Conservation (phyloP, 2,113 vertebrate species). For the Heloderma charlesbogerti region DNA sequence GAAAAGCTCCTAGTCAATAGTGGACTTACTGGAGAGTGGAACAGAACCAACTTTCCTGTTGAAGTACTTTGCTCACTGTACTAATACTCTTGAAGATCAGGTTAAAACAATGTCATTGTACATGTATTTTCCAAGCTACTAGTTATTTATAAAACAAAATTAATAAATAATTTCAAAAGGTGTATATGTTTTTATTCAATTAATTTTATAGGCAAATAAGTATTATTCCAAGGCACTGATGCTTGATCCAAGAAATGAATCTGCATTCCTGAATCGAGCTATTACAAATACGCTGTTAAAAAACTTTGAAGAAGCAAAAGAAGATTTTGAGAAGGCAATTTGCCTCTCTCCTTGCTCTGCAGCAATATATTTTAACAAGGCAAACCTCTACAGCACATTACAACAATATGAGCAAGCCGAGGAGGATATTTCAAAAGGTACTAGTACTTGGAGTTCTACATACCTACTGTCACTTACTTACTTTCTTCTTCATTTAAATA, state of each 20-base stretch:
- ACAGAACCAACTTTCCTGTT: not conserved
- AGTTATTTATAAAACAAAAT: conserved; percentile 11
- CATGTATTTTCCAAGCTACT: not conserved
- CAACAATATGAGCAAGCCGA: conserved; percentile 78
- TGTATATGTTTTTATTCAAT: conserved; percentile 27
- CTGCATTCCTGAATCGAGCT: conserved; percentile 79
- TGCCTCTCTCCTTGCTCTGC: conserved; percentile 73
- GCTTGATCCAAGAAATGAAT: conserved; percentile 77
- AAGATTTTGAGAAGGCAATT: conserved; percentile 77
- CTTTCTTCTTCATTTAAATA: not conserved
- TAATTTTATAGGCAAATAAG: conserved; percentile 74
- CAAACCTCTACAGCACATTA: conserved; percentile 73
- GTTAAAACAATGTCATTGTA: not conserved
- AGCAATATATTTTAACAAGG: conserved; percentile 78
- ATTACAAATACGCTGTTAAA: conserved; percentile 75
- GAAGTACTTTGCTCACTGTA: not conserved
- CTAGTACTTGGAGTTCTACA: not conserved
- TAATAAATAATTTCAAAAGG: not conserved
- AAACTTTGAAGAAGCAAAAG: conserved; percentile 76
- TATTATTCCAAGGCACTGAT: conserved; percentile 79
- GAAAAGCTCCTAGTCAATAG: not conserved
- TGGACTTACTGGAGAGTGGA: not conserved
- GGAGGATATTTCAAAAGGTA: conserved; percentile 77
- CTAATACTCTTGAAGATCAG: not conserved
- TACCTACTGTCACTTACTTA: not conserved